Evolutionary conservation across 2,888 invertebrate genomes (phyloP).

Genomic region (Eulithis prunata): DNA sequence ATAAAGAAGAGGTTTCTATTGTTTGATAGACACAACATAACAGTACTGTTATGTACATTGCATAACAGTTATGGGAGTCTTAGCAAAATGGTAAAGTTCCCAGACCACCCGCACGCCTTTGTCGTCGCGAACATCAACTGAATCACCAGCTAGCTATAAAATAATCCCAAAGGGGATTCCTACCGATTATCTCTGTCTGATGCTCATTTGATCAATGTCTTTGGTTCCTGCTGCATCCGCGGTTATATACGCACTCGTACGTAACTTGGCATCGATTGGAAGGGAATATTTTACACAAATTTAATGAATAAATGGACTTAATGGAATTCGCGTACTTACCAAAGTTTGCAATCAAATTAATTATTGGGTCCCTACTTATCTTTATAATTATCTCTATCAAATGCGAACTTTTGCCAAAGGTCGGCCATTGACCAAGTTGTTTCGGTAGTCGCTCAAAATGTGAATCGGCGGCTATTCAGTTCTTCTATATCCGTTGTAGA

Average conservation of each 20-base stretch:
- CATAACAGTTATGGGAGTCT: slow-evolving; percentile 74
- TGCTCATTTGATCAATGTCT: too few relatives aligned
- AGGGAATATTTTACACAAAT: not conserved
- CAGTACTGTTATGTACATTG: slow-evolving; percentile 67
- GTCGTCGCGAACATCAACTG: slow-evolving; percentile 57
- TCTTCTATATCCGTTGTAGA: slow-evolving; percentile 8
- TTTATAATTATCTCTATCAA: slow-evolving; percentile 30
- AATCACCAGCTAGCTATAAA: slow-evolving; percentile 50
- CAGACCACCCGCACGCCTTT: slow-evolving; percentile 46
- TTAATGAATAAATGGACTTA: not conserved
- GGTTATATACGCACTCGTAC: too few relatives aligned
- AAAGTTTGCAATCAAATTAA: slow-evolving; percentile 27
- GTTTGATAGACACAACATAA: slow-evolving; percentile 65
- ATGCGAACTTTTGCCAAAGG: slow-evolving; percentile 27
- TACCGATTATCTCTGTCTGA: slow-evolving; percentile 40
- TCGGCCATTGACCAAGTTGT: slow-evolving; percentile 35
- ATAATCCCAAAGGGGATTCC: slow-evolving; percentile 26
- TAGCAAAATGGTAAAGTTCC: slow-evolving; percentile 67
- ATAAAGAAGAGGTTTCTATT: slow-evolving; percentile 52
- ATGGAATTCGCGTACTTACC: too few relatives aligned
- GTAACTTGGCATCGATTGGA: not conserved
- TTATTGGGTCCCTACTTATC: slow-evolving; percentile 17
- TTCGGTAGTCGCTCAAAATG: slow-evolving; percentile 22
- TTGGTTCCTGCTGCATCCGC: too few relatives aligned
- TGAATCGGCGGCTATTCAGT: slow-evolving; percentile 8